These are phyloP conservation scores for Melolontha melolontha DNA, from an alignment of 2,888 invertebrate genomes.

Conservation along the genomic window DNA sequence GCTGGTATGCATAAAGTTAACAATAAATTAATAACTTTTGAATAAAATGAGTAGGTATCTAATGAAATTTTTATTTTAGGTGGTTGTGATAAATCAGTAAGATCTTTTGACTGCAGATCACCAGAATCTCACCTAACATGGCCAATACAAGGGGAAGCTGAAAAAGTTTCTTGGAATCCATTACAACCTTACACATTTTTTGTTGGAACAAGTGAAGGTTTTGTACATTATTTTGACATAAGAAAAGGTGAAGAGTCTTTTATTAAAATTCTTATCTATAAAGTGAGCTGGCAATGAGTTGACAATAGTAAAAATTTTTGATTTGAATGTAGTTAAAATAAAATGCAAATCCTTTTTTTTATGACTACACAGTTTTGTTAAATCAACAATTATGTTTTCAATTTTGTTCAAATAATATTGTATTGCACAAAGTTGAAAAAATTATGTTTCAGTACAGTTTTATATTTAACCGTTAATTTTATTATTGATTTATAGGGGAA, in stretches of 20 bases:
- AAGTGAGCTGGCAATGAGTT: too few relatives aligned
- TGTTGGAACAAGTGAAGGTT: conserved; percentile 74
- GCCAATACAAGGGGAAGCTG: conserved; percentile 84
- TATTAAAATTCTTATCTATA: background rate
- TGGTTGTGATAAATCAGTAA: conserved; percentile 83
- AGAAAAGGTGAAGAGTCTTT: conserved; percentile 66
- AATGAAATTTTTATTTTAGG: conserved; percentile 66
- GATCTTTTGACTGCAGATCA: conserved; percentile 84
- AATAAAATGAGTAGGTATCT: background rate
- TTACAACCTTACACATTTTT: conserved; percentile 83
- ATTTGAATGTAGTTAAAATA: too few relatives aligned
- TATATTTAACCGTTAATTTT: too few relatives aligned
- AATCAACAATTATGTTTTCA: too few relatives aligned
- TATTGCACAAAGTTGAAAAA: too few relatives aligned
- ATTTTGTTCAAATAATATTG: too few relatives aligned
- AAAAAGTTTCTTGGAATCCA: conserved; percentile 87
- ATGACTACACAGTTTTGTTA: too few relatives aligned
- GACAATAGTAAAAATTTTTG: too few relatives aligned
- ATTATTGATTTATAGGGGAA: conserved; percentile 52
- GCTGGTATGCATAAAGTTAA: conserved; percentile 62
- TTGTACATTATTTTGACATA: conserved; percentile 80
- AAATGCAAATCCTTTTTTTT: too few relatives aligned
- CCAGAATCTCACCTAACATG: conserved; percentile 74
- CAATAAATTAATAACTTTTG: too few relatives aligned
- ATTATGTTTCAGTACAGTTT: too few relatives aligned